phyloP scores from a whole-genome alignment of 2,113 vertebrate species.

The Tupaia tana region DNA sequence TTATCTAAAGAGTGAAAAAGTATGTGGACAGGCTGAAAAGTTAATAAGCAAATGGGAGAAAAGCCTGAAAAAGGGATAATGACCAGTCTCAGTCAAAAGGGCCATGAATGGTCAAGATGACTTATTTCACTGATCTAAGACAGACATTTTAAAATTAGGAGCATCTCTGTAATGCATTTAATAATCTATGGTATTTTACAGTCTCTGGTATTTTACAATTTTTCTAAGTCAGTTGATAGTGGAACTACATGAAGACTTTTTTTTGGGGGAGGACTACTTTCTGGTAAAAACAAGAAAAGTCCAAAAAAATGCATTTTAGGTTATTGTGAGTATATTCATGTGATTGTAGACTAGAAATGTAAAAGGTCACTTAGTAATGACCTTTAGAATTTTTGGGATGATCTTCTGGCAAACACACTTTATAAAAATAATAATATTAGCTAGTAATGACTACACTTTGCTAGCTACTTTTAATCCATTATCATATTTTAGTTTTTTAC shows the following conservation, averaged over 20 bases:
- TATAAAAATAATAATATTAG: neutral
- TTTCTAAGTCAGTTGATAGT: neutral
- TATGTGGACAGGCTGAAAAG: neutral
- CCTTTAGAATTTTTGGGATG: neutral
- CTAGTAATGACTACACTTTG: neutral
- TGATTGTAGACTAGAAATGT: neutral
- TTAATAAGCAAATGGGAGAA: neutral
- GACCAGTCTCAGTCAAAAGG: neutral
- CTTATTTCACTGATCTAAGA: neutral
- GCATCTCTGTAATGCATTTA: neutral
- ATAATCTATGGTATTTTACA: constrained; percentile 34
- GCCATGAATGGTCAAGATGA: neutral
- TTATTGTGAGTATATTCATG: neutral
- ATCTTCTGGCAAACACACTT: constrained; percentile 3
- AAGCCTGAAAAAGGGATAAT: neutral
- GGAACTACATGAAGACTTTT: neutral
- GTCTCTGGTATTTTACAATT: neutral
- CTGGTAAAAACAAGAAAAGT: constrained; percentile 40
- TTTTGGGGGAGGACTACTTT: neutral
- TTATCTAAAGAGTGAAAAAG: neutral
- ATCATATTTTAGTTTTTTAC: neutral
- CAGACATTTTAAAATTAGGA: neutral
- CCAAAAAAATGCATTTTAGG: constrained; percentile 42
- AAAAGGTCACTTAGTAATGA: neutral
- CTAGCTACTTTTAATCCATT: neutral